Evolutionary conservation across 2,113 vertebrate genomes (phyloP).

Genomic region (Mobula birostris): DNA sequence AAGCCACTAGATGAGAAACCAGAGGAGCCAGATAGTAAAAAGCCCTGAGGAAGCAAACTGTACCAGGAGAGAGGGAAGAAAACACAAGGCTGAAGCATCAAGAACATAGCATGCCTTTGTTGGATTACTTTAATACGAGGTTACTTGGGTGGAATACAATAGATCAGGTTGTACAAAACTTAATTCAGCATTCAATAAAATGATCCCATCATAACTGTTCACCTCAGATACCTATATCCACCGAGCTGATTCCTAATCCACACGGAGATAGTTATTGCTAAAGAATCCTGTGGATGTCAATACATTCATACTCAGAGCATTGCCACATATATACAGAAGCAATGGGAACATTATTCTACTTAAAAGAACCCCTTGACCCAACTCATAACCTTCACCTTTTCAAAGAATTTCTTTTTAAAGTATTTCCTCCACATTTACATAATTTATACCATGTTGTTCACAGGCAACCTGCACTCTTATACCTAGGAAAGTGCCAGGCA

Average conservation of each 20-base stretch:
- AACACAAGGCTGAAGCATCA: constrained; percentile 26
- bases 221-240: neutral
- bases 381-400: neutral
- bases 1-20: constrained; percentile 99
- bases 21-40: constrained; percentile 99
- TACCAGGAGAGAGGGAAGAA: constrained; percentile 54
- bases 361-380: neutral
- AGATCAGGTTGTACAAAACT: neutral
- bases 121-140: neutral
- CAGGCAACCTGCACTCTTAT: neutral
- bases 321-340: neutral
- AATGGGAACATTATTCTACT: neutral
- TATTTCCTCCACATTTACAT: neutral
- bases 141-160: neutral
- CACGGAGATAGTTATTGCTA: neutral
- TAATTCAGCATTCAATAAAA: too few species aligned
- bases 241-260: neutral
- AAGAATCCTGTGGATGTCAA: neutral
- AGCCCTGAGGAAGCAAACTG: constrained; percentile 99
- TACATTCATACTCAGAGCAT: neutral
- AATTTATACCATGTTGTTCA: neutral
- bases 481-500: neutral
- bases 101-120: constrained; percentile 12
- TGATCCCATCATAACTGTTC: neutral
- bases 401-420: neutral